Evolutionary conservation across 1,140 invertebrate species (phyloP).

Genomic region (Caenorhabditis tropicalis): DNA sequence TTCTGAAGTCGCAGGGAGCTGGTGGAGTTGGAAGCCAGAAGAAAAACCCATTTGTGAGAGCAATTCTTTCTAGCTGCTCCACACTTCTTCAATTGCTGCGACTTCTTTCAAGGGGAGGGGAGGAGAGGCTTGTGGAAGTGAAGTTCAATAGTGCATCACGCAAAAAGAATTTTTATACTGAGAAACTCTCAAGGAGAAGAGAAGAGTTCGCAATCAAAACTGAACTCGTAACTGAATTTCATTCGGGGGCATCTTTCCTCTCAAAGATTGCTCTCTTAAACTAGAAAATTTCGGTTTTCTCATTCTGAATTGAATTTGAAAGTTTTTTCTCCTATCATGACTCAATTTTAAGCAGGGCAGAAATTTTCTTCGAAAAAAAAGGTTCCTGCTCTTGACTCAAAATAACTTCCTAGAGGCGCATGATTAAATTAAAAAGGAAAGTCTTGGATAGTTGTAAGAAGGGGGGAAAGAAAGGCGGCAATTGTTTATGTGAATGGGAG

Average conservation of each 20-base stretch:
- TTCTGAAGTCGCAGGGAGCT: background rate
- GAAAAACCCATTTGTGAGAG: slow-evolving; percentile 36
- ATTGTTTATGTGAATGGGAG: slow-evolving; percentile 20
- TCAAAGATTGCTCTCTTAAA: background rate
- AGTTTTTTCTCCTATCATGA: background rate
- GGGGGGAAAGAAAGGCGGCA: background rate
- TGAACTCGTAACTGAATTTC: slow-evolving; percentile 5
- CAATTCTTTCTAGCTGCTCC: slow-evolving; percentile 38
- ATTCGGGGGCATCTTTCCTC: background rate
- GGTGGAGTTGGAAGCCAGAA: background rate
- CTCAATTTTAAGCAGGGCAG: background rate
- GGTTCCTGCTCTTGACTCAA: background rate
- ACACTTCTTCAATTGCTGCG: slow-evolving; percentile 26
- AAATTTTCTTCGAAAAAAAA: background rate
- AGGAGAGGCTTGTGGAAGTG: no score
- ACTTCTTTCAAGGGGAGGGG: background rate
- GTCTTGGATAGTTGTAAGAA: slow-evolving; percentile 23
- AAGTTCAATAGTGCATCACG: slow-evolving; percentile 5
- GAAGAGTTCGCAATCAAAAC: slow-evolving; percentile 33
- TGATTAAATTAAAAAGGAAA: slow-evolving; percentile 7
- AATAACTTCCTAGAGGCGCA: background rate
- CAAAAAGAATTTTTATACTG: background rate
- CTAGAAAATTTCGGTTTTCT: background rate
- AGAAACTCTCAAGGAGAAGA: background rate
- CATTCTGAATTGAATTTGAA: background rate